phyloP scores from a whole-genome alignment of 2,113 vertebrate species.

The Saimiri boliviensis region DNA sequence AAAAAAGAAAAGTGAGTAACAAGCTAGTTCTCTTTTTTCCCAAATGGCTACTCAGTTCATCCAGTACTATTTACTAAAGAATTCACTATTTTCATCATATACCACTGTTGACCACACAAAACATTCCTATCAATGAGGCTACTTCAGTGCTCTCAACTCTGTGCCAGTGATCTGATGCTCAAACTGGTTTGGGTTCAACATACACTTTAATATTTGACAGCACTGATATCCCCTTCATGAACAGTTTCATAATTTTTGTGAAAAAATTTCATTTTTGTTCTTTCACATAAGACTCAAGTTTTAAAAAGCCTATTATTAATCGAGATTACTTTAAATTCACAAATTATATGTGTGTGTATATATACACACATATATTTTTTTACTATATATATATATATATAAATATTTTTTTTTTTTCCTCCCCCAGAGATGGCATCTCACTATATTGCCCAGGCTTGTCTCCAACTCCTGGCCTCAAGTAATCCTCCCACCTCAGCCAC shows the following conservation, averaged over 20 bases:
- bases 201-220: background rate
- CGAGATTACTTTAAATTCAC: background rate
- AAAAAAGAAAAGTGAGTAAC: background rate
- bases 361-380: too few species aligned
- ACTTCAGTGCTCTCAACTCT: background rate
- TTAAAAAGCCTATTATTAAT: background rate
- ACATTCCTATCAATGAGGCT: background rate
- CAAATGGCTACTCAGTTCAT: background rate
- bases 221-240: background rate
- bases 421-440: too few species aligned
- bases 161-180: background rate
- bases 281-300: background rate
- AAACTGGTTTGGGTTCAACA: background rate
- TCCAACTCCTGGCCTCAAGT: too few species aligned
- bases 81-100: background rate
- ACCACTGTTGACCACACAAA: background rate
- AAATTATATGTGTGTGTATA: background rate
- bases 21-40: background rate
- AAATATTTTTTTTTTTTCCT: too few species aligned
- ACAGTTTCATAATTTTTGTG: background rate
- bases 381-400: too few species aligned
- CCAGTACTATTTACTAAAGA: background rate
- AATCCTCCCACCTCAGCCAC: too few species aligned
- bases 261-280: background rate
- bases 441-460: too few species aligned